Base-by-base conservation (phyloP, 2,888 invertebrate species). In the Cataglyphis altisquamis region DNA sequence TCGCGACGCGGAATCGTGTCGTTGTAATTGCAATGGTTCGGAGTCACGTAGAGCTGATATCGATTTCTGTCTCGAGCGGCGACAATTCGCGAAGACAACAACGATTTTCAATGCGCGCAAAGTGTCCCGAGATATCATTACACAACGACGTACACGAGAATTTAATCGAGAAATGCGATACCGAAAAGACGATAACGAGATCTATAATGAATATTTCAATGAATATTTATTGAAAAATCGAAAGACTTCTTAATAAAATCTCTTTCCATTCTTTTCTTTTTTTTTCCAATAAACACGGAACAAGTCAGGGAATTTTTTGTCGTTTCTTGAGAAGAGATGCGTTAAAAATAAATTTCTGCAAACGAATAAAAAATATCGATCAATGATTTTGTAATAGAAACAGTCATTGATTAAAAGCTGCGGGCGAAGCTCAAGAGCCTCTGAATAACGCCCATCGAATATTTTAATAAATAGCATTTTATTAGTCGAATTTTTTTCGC, bases 31-130 rank as follows among this genome's bases (percentile, higher is more conserved):
- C 74, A 41, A 57, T 32, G 45, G 52, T 73, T 73, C 78, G 41
- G 41, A 78, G 73, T 78, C 78, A 78, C 78, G 84, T 67, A 84
- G 66, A 32, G 73, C 67, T 9, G 29, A 52, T 83, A 78, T 81
- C 82, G 81, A 81, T 74, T 78, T 84, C 52, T 32, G 74, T 67
- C 52, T 39, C 48, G 67, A 67, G 66, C 67, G 32, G 41, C 29
- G 66, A 84, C 67, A 83, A 68, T 83, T 39, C 57, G 57, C 41
- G 57, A 78, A 72, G 74, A 63, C 48, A 68, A 74, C 32, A 55
- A 32, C 25, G 78, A 78, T 78, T 78, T 81, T 52, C 77, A 25
- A 48, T 45, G 80, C n/a, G 36, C 77, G 77, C 10, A n/a, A 55
- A 41, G 29, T 67, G 18, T n/a, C 6, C 21, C 25, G n/a, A n/a